These are phyloP conservation scores for Sarcophaga carnaria DNA, from an alignment of 2,888 invertebrate genomes.

Conservation along the genomic window DNA sequence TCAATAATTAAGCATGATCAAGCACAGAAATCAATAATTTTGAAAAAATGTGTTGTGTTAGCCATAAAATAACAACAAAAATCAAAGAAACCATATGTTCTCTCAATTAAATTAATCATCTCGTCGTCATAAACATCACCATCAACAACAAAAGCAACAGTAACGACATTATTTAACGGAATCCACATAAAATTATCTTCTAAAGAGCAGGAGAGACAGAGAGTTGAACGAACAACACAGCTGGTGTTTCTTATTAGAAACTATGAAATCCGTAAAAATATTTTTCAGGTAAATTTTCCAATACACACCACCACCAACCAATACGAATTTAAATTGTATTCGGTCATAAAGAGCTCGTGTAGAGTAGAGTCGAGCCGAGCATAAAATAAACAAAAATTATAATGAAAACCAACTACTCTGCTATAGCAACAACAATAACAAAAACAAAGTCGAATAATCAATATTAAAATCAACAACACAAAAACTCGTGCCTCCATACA, in stretches of 20 bases:
- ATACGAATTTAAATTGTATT: constrained; percentile 11
- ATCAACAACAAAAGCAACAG: constrained; percentile 5
- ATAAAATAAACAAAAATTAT: constrained; percentile 29
- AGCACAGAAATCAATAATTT: no score
- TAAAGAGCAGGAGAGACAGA: no score
- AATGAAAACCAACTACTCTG: constrained; percentile 2
- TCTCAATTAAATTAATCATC: constrained; percentile 28
- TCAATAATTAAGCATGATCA: no score
- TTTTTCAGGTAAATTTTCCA: constrained; percentile 72
- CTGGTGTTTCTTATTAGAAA: no score
- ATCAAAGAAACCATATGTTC: no score
- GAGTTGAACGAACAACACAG: no score
- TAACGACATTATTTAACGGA: constrained; percentile 32
- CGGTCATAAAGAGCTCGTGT: constrained; percentile 3
- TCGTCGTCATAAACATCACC: neutral
- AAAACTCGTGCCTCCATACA: constrained; percentile 55
- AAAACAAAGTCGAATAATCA: constrained; percentile 3
- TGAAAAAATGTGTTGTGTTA: no score
- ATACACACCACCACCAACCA: constrained; percentile 9
- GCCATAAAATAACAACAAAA: no score
- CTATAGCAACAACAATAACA: constrained; percentile 27
- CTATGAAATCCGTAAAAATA: constrained; percentile 72
- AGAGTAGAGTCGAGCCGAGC: neutral
- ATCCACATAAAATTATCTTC: constrained; percentile 5
- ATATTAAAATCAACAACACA: neutral